Base-by-base conservation (phyloP, 2,888 invertebrate genomes). In the Lydus trimaculatus region DNA sequence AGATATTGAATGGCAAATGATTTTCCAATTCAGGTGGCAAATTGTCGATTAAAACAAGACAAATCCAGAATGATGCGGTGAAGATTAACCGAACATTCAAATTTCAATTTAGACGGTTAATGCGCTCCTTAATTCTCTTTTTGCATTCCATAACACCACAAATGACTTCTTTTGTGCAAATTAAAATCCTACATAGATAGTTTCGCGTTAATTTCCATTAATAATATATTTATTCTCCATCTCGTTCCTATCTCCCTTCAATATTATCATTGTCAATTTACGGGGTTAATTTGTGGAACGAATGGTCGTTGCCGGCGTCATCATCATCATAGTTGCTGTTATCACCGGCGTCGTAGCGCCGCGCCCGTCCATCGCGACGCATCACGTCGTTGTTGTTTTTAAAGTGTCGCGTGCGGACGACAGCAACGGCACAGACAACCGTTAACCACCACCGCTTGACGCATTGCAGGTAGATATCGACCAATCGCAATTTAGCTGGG, bases 401-500 rank as follows among this genome's bases (percentile, higher is more conserved):
- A 23, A 56, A 56, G 23, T 56, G 56, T 56, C 56, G 56, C 56
- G 56, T 56, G 56, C 56, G 56, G 56, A 56, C 56, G 56, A 56
- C 56, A 15, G 56, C 56, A 56, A 25, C 56, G 15, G 25, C 25
- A 25, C 20, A 52, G 23, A 52, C 52, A 52, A 52, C 52, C 23
- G 52, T 52, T n/a, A n/a, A 23, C 84, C 83, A 73, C 76, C 76
- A 78, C 79, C 83, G 86, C 86, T 89, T 92, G 92, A 92, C 92
- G 92, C 92, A 93, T 92, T 93, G 93, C 93, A 92, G 93, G 92
- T 93, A 91, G 90, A 90, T 89, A 88, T 85, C 88, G 88, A 89
- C 92, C 92, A 92, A 93, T 92, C 90, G 89, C 88, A 89, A 89
- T 87, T 88, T 89, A 87, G 78, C 80, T 79, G 83, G 81, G 87